Conservation (phyloP, 2,113 vertebrate genomes). For the Colistium nudipinnis region DNA sequence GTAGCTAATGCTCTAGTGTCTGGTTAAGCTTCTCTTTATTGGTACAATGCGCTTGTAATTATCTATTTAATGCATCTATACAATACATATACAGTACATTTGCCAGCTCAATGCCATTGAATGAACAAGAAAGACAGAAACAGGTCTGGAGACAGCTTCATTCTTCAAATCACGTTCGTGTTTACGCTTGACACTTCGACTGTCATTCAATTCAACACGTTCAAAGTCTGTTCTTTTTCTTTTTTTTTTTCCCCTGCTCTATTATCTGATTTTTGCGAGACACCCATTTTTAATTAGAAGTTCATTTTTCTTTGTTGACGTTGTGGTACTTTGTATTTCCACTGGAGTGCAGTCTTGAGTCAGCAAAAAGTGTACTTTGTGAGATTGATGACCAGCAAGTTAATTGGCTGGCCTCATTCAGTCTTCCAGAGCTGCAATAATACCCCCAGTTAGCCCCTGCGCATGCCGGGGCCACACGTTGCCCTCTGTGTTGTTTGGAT, state of each 20-base stretch:
- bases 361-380: constrained; percentile 19
- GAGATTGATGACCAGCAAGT: constrained; percentile 14
- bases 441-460: constrained; percentile 1
- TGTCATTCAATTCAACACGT: constrained; percentile 19
- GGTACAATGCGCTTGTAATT: constrained; percentile 15
- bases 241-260: not conserved
- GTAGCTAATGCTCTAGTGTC: constrained; percentile 3
- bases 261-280: constrained; percentile 12
- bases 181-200: constrained; percentile 18
- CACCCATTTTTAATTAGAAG: constrained; percentile 13
- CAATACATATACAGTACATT: constrained; percentile 16
- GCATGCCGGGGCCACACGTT: not conserved
- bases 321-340: constrained; percentile 37
- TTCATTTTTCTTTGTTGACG: constrained; percentile 2
- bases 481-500: not conserved
- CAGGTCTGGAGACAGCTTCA: constrained; percentile 7
- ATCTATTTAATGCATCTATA: constrained; percentile 37
- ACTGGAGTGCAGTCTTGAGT: constrained; percentile 52
- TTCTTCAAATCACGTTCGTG: constrained; percentile 27
- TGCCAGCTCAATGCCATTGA: constrained; percentile 14
- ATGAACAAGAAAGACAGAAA: constrained; percentile 23
- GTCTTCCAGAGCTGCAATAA: constrained; percentile 8
- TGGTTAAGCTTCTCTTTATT: constrained; percentile 40
- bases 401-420: constrained; percentile 21
- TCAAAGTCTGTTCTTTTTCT: too few species aligned